Conservation (phyloP, 2,888 invertebrate genomes). For the Plebejus melissa region DNA sequence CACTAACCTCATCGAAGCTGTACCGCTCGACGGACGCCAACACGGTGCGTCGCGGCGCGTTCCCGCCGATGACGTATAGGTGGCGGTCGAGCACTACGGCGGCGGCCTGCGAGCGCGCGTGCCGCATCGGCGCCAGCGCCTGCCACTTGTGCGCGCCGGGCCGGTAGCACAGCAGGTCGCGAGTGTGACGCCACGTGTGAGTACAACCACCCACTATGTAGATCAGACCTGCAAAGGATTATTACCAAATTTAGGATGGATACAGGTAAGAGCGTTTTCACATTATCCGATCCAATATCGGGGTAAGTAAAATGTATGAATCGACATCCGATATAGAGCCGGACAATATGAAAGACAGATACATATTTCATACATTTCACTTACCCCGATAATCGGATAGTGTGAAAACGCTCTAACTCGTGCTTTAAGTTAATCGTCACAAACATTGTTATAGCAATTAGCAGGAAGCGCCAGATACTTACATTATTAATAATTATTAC, state of each 20-base stretch:
- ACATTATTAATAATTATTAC: too few relatives aligned
- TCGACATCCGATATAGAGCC: too few relatives aligned
- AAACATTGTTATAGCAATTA: too few relatives aligned
- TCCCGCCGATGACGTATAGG: conserved; percentile 94
- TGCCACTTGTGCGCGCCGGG: conserved; percentile 91
- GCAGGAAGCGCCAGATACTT: too few relatives aligned
- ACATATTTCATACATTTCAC: too few relatives aligned
- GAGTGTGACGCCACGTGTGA: conserved; percentile 86
- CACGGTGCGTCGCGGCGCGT: conserved; percentile 88
- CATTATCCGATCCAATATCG: too few relatives aligned
- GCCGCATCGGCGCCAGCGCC: conserved; percentile 86
- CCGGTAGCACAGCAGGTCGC: conserved; percentile 88
- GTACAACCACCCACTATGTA: conserved; percentile 96
- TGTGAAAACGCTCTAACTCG: too few relatives aligned
- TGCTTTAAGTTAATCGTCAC: too few relatives aligned
- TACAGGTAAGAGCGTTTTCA: neutral
- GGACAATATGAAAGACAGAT: too few relatives aligned
- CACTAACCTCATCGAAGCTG: conserved; percentile 86
- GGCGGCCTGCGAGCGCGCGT: conserved; percentile 92
- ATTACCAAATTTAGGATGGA: conserved; percentile 39
- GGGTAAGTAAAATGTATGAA: too few relatives aligned
- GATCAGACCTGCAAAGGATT: conserved; percentile 81
- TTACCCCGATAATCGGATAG: too few relatives aligned
- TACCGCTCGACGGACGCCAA: conserved; percentile 91
- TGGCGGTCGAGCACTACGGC: conserved; percentile 90